phyloP scores from a whole-genome alignment of 2,797 vertebrate species.

The Neosalanx taihuensis region DNA sequence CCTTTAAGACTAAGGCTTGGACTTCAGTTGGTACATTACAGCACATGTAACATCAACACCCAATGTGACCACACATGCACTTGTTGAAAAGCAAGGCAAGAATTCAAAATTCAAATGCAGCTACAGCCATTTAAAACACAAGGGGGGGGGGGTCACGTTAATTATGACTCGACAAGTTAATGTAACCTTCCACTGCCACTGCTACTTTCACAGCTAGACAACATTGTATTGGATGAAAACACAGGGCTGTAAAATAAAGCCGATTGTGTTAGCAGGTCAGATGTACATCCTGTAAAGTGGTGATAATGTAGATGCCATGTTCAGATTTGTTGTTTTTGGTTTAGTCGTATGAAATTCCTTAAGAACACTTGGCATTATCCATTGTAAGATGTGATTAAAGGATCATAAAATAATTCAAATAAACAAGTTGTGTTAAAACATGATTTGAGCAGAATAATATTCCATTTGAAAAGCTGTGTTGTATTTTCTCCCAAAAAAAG shows the following conservation, averaged over 20 bases:
- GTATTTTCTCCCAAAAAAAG: neutral
- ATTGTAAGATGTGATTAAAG: conserved; percentile 44
- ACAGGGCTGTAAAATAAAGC: neutral
- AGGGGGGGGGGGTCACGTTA: neutral
- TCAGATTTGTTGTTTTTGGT: conserved; percentile 8
- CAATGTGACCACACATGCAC: neutral
- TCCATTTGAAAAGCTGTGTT: conserved; percentile 1
- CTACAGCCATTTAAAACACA: neutral
- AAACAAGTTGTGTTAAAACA: conserved; percentile 5
- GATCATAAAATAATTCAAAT: neutral
- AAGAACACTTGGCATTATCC: conserved; percentile 71
- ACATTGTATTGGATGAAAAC: neutral
- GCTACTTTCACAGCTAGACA: neutral
- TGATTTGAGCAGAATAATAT: neutral
- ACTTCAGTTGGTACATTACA: conserved; percentile 9
- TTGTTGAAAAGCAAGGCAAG: conserved; percentile 10
- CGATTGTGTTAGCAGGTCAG: neutral
- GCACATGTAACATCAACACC: conserved; percentile 5
- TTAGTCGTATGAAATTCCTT: conserved; percentile 46
- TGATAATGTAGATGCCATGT: neutral
- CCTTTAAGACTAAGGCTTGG: conserved; percentile 21
- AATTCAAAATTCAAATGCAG: neutral
- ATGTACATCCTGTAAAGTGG: neutral
- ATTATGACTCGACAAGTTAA: too few relatives aligned
- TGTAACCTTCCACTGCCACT: neutral